Conservation (phyloP, 1,140 invertebrate genomes). For the Steinernema khuongi region DNA sequence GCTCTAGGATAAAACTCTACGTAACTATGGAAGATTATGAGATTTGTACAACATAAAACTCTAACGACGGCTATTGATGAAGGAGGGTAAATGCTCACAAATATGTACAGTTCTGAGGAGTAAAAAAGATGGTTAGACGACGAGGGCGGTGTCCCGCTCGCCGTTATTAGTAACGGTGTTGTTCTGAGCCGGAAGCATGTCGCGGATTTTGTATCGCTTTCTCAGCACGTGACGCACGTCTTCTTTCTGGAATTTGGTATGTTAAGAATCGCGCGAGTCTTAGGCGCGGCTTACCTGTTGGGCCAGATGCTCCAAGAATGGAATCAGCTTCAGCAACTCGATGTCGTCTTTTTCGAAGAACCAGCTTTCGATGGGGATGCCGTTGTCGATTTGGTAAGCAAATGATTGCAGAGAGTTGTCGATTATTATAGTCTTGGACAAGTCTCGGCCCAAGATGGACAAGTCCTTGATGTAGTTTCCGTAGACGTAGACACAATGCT, state of each 20-base stretch:
- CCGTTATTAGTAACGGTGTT: neutral
- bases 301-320: conserved; percentile 80
- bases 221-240: conserved; percentile 36
- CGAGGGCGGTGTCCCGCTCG: conserved; percentile 3
- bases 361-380: conserved; percentile 95
- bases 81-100: neutral
- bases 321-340: conserved; percentile 83
- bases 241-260: conserved; percentile 26
- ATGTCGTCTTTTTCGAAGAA: conserved; percentile 82
- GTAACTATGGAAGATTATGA: neutral
- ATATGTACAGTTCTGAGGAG: neutral
- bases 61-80: neutral
- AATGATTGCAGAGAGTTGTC: conserved; percentile 88
- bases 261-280: neutral
- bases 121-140: neutral
- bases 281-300: conserved; percentile 53
- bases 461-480: conserved; percentile 96
- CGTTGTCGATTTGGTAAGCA: conserved; percentile 87
- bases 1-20: neutral
- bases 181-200: conserved; percentile 17
- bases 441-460: conserved; percentile 81
- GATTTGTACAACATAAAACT: conserved; percentile 7
- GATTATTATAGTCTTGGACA: conserved; percentile 82
- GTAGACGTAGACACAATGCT: conserved; percentile 88
- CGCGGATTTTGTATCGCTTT: conserved; percentile 32